Evolutionary conservation across 2,113 vertebrate species (phyloP).

Genomic region (Gallinago media): DNA sequence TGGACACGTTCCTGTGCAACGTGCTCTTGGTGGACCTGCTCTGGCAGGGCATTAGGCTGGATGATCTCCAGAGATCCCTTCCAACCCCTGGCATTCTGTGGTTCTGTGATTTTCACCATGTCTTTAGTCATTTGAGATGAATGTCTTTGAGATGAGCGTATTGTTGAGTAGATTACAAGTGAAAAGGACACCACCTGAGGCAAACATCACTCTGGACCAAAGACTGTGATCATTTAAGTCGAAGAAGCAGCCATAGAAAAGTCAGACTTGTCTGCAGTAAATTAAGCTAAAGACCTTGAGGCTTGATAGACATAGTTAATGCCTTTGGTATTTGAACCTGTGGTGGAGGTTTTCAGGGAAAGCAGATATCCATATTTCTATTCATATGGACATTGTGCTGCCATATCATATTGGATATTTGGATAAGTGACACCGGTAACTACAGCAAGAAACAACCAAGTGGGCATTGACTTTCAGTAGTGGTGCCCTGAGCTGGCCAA

Average conservation of each 20-base stretch:
- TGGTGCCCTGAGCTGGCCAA: fast-evolving
- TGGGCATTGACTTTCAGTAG: neutral
- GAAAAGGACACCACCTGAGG: neutral
- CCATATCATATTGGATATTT: too few relatives aligned
- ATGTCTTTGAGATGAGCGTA: too few relatives aligned
- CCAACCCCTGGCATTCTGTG: neutral
- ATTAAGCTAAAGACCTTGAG: neutral
- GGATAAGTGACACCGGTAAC: too few relatives aligned
- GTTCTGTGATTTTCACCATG: neutral
- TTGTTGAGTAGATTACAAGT: neutral
- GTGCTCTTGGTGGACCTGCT: neutral
- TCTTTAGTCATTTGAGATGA: neutral
- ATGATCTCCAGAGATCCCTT: neutral
- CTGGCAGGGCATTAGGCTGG: neutral
- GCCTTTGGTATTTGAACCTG: neutral
- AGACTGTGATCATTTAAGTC: neutral
- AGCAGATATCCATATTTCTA: neutral
- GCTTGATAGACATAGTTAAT: neutral
- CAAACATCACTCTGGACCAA: neutral
- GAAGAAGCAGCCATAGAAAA: neutral
- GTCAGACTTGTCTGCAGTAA: neutral
- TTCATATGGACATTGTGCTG: neutral
- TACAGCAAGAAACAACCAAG: neutral
- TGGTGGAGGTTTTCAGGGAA: neutral
- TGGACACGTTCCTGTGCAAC: neutral